These are phyloP conservation scores for Rhabdornis inornatus DNA, from an alignment of 2,113 vertebrate genomes.

Conservation along the genomic window DNA sequence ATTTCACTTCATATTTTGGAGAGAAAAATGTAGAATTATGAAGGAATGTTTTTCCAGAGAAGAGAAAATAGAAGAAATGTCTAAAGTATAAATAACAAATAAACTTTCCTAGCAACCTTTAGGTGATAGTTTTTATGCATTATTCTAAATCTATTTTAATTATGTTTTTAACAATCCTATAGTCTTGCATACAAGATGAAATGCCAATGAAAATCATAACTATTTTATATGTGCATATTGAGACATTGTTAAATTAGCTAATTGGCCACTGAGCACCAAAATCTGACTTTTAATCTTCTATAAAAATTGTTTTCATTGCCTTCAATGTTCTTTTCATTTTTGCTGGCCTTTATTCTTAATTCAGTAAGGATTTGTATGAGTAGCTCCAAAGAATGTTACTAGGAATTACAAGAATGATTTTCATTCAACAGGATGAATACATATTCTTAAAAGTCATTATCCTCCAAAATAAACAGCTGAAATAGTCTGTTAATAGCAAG, in stretches of 20 bases:
- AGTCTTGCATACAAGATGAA: neutral
- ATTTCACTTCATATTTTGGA: neutral
- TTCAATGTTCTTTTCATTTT: neutral
- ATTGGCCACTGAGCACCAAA: neutral
- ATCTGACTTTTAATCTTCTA: neutral
- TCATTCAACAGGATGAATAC: neutral
- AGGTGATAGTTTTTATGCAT: neutral
- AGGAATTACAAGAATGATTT: neutral
- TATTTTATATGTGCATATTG: neutral
- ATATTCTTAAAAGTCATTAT: neutral
- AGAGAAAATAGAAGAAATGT: neutral
- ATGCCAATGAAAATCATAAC: neutral
- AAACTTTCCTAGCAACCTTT: neutral
- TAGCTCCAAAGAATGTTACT: neutral
- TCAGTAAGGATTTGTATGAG: neutral
- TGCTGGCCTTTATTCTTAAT: neutral
- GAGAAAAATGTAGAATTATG: neutral
- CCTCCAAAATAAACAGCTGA: neutral
- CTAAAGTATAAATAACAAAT: conserved; percentile 2
- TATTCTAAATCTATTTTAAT: neutral
- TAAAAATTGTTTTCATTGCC: neutral
- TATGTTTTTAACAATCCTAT: neutral
- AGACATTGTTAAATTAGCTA: neutral
- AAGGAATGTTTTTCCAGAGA: neutral
- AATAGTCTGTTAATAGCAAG: neutral